Evolutionary conservation across 2,113 vertebrate genomes (phyloP).

Genomic region (Aptenodytes forsteri): DNA sequence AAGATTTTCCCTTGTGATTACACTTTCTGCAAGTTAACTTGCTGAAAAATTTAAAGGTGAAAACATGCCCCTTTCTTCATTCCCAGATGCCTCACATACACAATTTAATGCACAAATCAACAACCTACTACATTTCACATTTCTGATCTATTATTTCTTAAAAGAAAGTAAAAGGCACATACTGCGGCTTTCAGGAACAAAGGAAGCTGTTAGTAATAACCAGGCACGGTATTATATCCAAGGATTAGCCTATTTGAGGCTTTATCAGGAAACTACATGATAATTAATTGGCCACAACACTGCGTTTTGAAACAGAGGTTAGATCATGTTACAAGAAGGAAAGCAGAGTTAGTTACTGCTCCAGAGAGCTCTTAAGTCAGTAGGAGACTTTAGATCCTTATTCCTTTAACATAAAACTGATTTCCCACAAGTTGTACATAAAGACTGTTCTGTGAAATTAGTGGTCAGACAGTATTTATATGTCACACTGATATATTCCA

Average conservation of each 20-base stretch:
- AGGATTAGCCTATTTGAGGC: conserved; percentile 9
- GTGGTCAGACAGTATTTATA: not conserved
- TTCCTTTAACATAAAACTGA: conserved; percentile 24
- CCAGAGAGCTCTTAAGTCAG: conserved; percentile 29
- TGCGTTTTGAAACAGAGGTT: not conserved
- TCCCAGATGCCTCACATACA: not conserved
- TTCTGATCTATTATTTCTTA: not conserved
- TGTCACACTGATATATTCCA: conserved; percentile 19
- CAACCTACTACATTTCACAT: not conserved
- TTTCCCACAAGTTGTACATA: not conserved
- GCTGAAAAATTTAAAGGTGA: not conserved
- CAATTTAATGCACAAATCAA: not conserved
- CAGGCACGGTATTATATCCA: not conserved
- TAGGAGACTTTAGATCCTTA: conserved; percentile 37
- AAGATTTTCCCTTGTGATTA: not conserved
- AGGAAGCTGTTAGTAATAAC: not conserved
- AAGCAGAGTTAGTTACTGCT: not conserved
- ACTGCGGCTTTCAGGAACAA: not conserved
- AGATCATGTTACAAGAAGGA: not conserved
- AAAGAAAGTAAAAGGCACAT: not conserved
- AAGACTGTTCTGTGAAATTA: not conserved
- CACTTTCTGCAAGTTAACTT: not conserved
- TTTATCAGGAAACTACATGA: conserved; percentile 12
- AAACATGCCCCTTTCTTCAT: not conserved
- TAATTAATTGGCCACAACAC: not conserved